phyloP scores from a whole-genome alignment of 1,140 invertebrate genomes.

The Penaeus chinensis region DNA sequence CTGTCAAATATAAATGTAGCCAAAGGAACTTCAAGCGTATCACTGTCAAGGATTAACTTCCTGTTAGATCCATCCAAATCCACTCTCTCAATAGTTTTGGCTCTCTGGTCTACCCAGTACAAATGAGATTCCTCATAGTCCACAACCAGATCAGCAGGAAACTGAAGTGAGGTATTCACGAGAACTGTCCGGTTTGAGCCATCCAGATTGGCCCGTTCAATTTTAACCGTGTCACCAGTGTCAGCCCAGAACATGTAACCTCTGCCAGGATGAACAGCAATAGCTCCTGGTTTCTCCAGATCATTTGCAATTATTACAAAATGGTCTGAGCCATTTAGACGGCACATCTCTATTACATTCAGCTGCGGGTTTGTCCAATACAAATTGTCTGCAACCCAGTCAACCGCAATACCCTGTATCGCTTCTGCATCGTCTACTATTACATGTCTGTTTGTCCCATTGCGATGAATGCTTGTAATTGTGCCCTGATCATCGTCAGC shows the following conservation, averaged over 20 bases:
- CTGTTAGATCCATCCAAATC: constrained; percentile 71
- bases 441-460: constrained; percentile 78
- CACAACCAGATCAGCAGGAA: constrained; percentile 74
- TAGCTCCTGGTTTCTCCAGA: constrained; percentile 70
- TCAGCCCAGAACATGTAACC: constrained; percentile 78
- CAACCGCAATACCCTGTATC: constrained; percentile 68
- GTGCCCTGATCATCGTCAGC: constrained; percentile 81
- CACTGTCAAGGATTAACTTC: constrained; percentile 65
- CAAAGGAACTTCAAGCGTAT: constrained; percentile 66
- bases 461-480: constrained; percentile 80
- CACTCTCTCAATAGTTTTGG: constrained; percentile 70
- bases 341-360: constrained; percentile 73
- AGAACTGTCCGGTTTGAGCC: constrained; percentile 73
- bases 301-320: constrained; percentile 71
- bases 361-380: constrained; percentile 76
- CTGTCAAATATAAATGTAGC: constrained; percentile 71
- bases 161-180: constrained; percentile 70
- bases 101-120: constrained; percentile 72
- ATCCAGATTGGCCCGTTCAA: constrained; percentile 73
- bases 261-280: constrained; percentile 76
- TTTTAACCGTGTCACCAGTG: constrained; percentile 69
- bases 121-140: constrained; percentile 71
- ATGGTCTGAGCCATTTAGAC: constrained; percentile 70
- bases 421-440: constrained; percentile 73
- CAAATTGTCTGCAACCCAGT: constrained; percentile 72